Base-by-base conservation (phyloP, 2,797 vertebrate species). In the Poeciliopsis presidionis region DNA sequence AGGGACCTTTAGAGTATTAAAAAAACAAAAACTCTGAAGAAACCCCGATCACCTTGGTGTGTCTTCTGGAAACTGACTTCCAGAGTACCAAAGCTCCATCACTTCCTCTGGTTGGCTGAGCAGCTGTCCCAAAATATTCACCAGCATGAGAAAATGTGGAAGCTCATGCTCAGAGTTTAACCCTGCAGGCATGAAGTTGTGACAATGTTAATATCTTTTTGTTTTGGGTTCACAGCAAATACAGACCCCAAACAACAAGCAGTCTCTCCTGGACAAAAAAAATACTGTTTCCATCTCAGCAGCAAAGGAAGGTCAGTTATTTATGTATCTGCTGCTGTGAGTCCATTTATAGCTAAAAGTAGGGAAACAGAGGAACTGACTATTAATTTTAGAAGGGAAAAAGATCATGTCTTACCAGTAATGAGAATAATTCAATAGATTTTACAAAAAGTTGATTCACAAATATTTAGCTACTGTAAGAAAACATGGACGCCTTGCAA, bases 101-200 rank as follows among this genome's bases (percentile, higher is more conserved):
- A 95, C 94, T 28, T 97, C 96, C 46, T 96, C 95, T 63, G 96
- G 88, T 82, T 97, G 96, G 65, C 92, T 92, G 57, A 90, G 87
- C 43, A 99, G 92, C 79, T 97, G 96, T 74, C 94, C 94, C 93
- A 98, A 82, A 75, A 97, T 77, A 49, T 85, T 95, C 33, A 97
- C 86, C 81, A 99, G 92, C 80, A 99, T 73, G 1, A 97, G 95
- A 85, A 97, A 97, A 13, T 98, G 97, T 13, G 98, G 92, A 41
- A 99, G 93, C 79, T 95, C 92, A 14, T 95, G 95, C 67, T 98
- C 96, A 61, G 92, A 84, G 72, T 90, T 87, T 72, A 96, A 92
- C 53, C 76, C 98, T 99, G 85, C n/a, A 83, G 11, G 47, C 33
- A 22, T 1, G 12, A n/a, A 16, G 57, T 55, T 55, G 53, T 55